These are phyloP conservation scores for Cyprinodon brontotheroides DNA, from an alignment of 2,113 vertebrate species.

Conservation along the genomic window DNA sequence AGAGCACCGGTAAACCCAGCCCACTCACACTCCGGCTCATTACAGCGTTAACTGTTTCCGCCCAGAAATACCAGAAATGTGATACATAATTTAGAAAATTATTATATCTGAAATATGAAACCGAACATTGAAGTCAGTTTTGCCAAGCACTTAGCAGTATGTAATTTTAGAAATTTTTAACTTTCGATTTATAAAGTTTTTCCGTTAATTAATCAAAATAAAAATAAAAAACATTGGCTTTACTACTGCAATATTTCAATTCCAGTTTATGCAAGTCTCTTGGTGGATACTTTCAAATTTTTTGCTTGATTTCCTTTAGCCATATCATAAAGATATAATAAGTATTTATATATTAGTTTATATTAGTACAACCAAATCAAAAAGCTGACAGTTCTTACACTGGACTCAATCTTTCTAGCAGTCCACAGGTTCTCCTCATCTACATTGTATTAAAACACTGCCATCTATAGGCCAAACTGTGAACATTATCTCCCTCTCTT, in stretches of 20 bases:
- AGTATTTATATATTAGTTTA: neutral
- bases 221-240: neutral
- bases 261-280: neutral
- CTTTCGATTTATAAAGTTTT: neutral
- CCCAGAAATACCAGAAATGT: constrained; percentile 25
- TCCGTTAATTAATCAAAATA: neutral
- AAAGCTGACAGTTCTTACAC: constrained; percentile 37
- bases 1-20: constrained; percentile 74
- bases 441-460: constrained; percentile 75
- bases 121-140: neutral
- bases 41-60: constrained; percentile 77
- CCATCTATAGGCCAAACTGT: constrained; percentile 77
- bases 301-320: neutral
- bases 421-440: constrained; percentile 15
- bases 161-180: neutral
- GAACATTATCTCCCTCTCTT: constrained; percentile 13
- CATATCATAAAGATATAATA: neutral
- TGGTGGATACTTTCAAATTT: neutral
- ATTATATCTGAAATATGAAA: neutral
- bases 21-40: constrained; percentile 72
- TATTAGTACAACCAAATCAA: neutral
- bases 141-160: neutral
- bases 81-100: neutral
- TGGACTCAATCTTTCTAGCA: constrained; percentile 35
- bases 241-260: neutral